Percentiles rank a stretch among this genome's conserved stretches.
These are phyloP conservation scores for Pedionomus torquatus DNA, from an alignment of 2,113 vertebrate species.

Conservation along the genomic window DNA sequence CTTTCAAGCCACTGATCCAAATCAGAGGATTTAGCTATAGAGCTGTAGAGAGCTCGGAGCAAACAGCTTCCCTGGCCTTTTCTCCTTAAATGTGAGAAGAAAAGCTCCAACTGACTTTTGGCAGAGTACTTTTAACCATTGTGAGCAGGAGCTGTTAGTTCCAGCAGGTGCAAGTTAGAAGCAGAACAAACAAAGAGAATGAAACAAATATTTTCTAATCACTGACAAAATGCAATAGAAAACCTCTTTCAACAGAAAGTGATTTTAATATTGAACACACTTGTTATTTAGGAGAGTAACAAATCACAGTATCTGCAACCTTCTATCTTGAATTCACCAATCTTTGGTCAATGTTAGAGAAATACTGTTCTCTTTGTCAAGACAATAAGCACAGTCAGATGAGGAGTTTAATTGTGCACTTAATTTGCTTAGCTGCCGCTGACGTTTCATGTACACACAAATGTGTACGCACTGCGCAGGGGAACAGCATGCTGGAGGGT, in stretches of 20 bases:
- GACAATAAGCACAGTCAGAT: neutral
- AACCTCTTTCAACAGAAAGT: neutral
- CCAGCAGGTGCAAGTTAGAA: neutral
- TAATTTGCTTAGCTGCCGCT: neutral
- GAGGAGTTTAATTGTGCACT: neutral
- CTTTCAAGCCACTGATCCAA: neutral
- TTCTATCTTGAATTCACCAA: neutral
- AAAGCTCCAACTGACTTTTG: neutral
- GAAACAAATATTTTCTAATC: neutral
- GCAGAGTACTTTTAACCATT: neutral
- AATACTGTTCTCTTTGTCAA: neutral
- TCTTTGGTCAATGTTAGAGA: neutral
- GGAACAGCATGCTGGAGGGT: neutral
- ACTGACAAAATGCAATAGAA: neutral
- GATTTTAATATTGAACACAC: neutral
- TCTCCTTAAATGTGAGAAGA: neutral
- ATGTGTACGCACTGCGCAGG: rapidly evolving
- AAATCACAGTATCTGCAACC: neutral
- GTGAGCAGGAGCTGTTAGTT: neutral
- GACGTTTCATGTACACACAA: neutral
- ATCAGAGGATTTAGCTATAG: neutral
- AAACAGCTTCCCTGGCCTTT: rapidly evolving
- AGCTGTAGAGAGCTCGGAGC: neutral
- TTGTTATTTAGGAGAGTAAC: neutral
- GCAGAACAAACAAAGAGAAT: neutral